Percentiles rank a stretch among this genome's conserved stretches.
Evolutionary conservation across 2,113 vertebrate species (phyloP).

Genomic region (Azemiops feae): DNA sequence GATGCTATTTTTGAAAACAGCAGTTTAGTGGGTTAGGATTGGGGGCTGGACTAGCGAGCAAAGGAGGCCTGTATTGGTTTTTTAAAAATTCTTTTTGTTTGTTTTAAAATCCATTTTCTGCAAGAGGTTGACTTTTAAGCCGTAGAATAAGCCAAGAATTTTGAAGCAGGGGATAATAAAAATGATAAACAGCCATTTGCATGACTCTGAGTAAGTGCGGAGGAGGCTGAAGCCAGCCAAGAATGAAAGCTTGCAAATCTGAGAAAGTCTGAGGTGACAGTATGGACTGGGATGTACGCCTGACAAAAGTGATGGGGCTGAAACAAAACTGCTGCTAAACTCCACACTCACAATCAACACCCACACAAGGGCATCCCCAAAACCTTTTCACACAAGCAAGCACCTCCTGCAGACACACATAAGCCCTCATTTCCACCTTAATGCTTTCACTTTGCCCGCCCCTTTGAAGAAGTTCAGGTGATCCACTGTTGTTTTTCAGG

Average conservation of each 20-base stretch:
- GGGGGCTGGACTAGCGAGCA: conserved; percentile 47
- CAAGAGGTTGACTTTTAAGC: conserved; percentile 18
- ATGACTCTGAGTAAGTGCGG: not conserved
- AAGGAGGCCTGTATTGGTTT: conserved; percentile 19
- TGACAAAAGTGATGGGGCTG: not conserved
- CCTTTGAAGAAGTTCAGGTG: conserved; percentile 79
- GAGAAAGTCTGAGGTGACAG: not conserved
- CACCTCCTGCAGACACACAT: conserved; percentile 61
- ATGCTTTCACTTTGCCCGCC: conserved; percentile 61
- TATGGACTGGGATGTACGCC: not conserved
- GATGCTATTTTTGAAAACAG: conserved; percentile 75
- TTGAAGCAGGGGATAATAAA: conserved; percentile 15
- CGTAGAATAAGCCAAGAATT: not conserved
- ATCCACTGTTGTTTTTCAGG: conserved; percentile 71
- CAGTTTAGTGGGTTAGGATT: conserved; percentile 53
- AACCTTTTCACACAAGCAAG: not conserved
- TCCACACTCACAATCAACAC: not conserved
- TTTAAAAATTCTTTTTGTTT: not conserved
- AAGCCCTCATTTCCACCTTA: conserved; percentile 81
- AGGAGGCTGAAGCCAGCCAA: not conserved
- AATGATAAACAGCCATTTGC: not conserved
- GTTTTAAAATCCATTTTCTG: conserved; percentile 38
- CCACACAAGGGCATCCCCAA: not conserved
- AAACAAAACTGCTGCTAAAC: conserved; percentile 11
- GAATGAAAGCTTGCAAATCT: not conserved